Percentiles rank a stretch among this genome's conserved stretches.
phyloP scores from a whole-genome alignment of 2,888 invertebrate species.

The Stenoptilia bipunctidactyla region DNA sequence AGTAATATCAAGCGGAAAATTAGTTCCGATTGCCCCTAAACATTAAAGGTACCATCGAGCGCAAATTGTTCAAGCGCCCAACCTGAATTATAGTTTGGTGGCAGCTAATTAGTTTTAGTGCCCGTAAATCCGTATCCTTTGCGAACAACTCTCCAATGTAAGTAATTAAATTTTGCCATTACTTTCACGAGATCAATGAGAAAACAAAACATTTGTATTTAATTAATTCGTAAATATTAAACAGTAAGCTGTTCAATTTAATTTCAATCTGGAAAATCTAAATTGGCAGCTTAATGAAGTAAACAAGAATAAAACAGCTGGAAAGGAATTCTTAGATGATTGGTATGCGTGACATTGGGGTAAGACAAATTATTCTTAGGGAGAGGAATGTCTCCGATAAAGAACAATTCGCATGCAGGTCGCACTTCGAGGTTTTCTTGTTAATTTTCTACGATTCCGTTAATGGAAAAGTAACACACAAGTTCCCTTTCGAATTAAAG shows the following conservation, averaged over 20 bases:
- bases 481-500: slow-evolving; percentile 40
- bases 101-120: slow-evolving; percentile 51
- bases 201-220: no score
- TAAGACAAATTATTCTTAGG: slow-evolving; percentile 19
- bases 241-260: no score
- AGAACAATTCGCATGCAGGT: slow-evolving; percentile 50
- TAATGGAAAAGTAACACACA: slow-evolving; percentile 61
- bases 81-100: slow-evolving; percentile 53
- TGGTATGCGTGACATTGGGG: slow-evolving; percentile 32
- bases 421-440: slow-evolving; percentile 33
- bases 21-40: background rate
- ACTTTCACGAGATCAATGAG: no score
- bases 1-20: slow-evolving; percentile 1
- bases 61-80: slow-evolving; percentile 20
- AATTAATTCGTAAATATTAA: no score
- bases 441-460: slow-evolving; percentile 52
- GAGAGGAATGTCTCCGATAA: slow-evolving; percentile 29
- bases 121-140: slow-evolving; percentile 29
- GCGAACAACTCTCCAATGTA: slow-evolving; percentile 8
- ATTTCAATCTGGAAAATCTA: no score
- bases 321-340: slow-evolving; percentile 20
- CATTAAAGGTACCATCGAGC: slow-evolving; percentile 4
- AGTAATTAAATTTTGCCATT: background rate
- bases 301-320: background rate
- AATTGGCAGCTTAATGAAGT: no score